Evolutionary conservation across 2,113 vertebrate species (phyloP).

Genomic region (Mesembrinibis cayennensis): DNA sequence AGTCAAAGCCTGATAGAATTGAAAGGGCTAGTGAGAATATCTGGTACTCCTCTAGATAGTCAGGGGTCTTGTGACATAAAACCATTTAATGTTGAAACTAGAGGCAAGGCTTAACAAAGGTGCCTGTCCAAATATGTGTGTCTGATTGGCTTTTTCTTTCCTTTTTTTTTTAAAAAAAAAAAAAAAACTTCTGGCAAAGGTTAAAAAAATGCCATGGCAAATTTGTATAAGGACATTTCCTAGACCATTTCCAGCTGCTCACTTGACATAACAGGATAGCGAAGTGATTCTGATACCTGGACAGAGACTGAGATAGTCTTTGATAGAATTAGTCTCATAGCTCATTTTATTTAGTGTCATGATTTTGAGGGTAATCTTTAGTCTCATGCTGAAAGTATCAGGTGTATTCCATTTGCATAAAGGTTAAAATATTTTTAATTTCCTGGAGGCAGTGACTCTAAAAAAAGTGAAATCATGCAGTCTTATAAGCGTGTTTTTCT

Average conservation of each 20-base stretch:
- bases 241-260: neutral
- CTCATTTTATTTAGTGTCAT: neutral
- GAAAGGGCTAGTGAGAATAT: neutral
- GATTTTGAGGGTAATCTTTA: neutral
- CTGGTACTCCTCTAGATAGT: neutral
- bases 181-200: neutral
- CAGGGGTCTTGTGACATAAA: neutral
- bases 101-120: neutral
- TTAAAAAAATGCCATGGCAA: neutral
- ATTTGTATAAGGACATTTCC: neutral
- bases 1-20: neutral
- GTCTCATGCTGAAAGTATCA: neutral
- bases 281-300: neutral
- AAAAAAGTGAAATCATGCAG: neutral
- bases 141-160: neutral
- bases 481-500: neutral
- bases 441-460: neutral
- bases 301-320: neutral
- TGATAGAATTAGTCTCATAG: neutral
- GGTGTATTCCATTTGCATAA: neutral
- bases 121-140: neutral
- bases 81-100: neutral
- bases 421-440: neutral
- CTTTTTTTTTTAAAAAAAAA: neutral
- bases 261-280: neutral